Evolutionary conservation across 2,113 vertebrate species (phyloP), one percentile per base, ranked within the genome.

Genomic region (Rhynchomys soricoides): DNA sequence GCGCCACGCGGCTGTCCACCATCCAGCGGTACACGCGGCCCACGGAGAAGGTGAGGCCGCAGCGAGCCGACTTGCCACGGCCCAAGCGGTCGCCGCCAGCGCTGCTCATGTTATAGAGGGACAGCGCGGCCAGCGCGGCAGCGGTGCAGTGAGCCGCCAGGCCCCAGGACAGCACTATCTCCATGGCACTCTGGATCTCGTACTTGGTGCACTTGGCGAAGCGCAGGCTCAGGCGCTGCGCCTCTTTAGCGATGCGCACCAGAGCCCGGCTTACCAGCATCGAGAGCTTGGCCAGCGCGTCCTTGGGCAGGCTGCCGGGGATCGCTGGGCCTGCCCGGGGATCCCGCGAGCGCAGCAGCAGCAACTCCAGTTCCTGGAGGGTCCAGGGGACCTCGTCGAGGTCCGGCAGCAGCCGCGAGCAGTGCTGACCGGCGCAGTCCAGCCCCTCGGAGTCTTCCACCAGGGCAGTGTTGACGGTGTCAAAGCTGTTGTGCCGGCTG

Each of bases 341-440:
- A 97, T 98, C 98, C 98, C 99, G 98, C 96, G 99, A 99, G 97
- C 98, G 98, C 98, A 98, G 98, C 95, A 99, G 98, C 95, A 99
- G 99, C 95, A 98, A 98, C 98, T 99, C 99, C 98, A 99, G 99
- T 98, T 99, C 99, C 98, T 99, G 99, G 98, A 99, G 99, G 98
- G 99, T 99, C 99, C 99, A 99, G 95, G 99, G 99, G 96, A 99
- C 99, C 98, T 99, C 99, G 98, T 99, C 99, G 98, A 99, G 99
- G 99, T 99, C 99, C 98, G 99, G 99, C 98, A 99, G 99, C 98
- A 99, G 99, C 98, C 99, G 99, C 96, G 99, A 98, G 98, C 99
- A 99, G 97, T 98, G 98, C 98, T 99, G 99, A 98, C 99, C 99
- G 98, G 99, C 98, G 99, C 99, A 99, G 99, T 99, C 99, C 99